Evolutionary conservation across 2,113 vertebrate genomes (phyloP), one percentile per base, ranked within the genome.

Genomic region (Nothoprocta perdicaria): DNA sequence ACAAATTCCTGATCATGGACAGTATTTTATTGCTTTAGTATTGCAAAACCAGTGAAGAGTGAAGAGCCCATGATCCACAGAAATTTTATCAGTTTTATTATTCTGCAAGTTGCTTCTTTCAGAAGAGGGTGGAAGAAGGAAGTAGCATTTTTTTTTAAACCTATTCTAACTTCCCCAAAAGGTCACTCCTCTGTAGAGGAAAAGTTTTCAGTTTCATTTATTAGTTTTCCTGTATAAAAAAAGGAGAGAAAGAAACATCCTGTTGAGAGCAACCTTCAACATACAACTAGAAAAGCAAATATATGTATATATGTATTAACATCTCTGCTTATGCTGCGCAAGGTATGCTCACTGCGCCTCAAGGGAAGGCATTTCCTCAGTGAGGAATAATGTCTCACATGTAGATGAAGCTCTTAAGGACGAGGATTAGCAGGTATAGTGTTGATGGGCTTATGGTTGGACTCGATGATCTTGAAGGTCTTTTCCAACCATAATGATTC

Each of bases 21-120:
- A 50, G 13, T 1, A 35, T 63, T 6, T 55, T 66, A 40, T 12
- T 24, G 38, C 16, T 52, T 75, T 9, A 76, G 5, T 58, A 67
- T 5, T 19, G 26, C 9, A 21, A 9, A n/a, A 31, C 6, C 26
- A 31, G 16, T 9, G 80, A 86, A 40, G 22, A 31, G 13, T 58
- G 29, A 26, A 13, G 27, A 27, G 31, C 12, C 11, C 27, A 10
- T 24, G 29, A 31, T 67, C 43, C 27, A 63, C 33, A 87, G 14
- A n/a, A 63, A 6, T 6, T 7, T 5, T 58, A 83, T 5, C 0
- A 0, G 14, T 0, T 8, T 88, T 91, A 48, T 67, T 19, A 38
- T 48, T 46, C 50, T 55, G 10, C 52, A 67, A 84, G 68, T 10
- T 55, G 7, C 21, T 77, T 50, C 50, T 43, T 53, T 67, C 18